Percentiles rank a stretch among this genome's conserved stretches.
Conservation (phyloP, 2,888 invertebrate species). For the Epinotia ramella region DNA sequence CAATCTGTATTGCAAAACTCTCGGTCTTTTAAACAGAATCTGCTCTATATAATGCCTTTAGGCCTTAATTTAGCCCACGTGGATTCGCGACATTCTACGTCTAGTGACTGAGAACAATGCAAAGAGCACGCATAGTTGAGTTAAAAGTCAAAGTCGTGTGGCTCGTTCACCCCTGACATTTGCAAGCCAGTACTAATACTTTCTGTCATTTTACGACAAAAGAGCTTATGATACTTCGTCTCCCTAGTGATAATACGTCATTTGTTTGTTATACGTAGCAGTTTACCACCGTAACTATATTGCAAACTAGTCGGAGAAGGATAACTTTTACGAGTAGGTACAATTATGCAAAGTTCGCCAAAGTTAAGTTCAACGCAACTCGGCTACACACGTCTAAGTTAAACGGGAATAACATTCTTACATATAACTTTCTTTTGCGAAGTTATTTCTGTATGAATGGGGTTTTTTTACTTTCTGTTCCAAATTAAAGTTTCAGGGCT, state of each 20-base stretch:
- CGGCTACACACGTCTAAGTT: neutral
- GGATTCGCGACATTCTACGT: slow-evolving; percentile 12
- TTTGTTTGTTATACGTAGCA: neutral
- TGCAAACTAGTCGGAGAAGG: neutral
- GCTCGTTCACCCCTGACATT: slow-evolving; percentile 63
- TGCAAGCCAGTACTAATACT: slow-evolving; percentile 21
- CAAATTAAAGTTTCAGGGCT: neutral
- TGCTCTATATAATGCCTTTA: neutral
- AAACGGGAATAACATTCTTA: neutral
- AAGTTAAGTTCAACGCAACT: slow-evolving; percentile 21
- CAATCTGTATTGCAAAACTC: neutral
- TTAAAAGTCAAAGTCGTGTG: slow-evolving; percentile 68
- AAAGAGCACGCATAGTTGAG: slow-evolving; percentile 33
- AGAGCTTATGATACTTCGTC: neutral
- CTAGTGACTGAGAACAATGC: slow-evolving; percentile 26
- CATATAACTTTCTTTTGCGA: neutral
- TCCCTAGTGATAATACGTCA: neutral
- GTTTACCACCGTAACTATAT: neutral
- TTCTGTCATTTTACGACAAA: neutral
- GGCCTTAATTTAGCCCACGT: slow-evolving; percentile 14
- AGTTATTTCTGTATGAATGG: too few species aligned
- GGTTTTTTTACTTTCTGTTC: too few species aligned
- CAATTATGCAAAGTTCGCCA: slow-evolving; percentile 7
- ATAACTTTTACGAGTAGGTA: neutral
- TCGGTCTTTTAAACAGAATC: slow-evolving; percentile 7